Evolutionary conservation across 2,113 vertebrate species (phyloP).

Genomic region (Saccopteryx leptura): DNA sequence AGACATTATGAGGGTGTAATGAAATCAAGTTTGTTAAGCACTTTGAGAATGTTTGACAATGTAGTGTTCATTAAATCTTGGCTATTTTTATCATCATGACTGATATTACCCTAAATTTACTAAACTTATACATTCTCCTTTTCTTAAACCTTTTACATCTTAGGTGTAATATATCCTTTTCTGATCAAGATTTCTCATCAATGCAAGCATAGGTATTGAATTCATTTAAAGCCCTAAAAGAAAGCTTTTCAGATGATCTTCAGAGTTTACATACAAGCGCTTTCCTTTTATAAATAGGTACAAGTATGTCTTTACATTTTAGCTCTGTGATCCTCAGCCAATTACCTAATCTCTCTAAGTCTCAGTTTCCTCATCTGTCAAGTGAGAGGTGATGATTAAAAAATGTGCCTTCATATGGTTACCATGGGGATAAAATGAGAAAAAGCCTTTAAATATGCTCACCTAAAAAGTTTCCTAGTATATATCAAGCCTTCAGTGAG

Average conservation of each 20-base stretch:
- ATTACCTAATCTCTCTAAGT: background rate
- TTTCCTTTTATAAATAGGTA: background rate
- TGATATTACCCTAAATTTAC: background rate
- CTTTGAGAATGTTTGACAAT: background rate
- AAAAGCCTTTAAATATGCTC: background rate
- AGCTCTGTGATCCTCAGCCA: slow-evolving; percentile 1
- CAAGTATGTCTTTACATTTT: background rate
- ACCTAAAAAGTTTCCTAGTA: background rate
- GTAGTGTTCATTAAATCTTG: background rate
- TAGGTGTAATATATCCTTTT: background rate
- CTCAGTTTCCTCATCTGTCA: slow-evolving; percentile 24
- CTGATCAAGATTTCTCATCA: slow-evolving; percentile 27
- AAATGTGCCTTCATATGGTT: background rate
- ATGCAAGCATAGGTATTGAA: background rate
- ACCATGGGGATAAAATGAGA: background rate
- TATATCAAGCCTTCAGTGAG: background rate
- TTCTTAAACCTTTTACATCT: background rate
- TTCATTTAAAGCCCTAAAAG: background rate
- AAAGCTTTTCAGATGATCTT: background rate
- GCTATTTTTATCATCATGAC: background rate
- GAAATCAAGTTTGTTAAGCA: background rate
- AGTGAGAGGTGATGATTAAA: background rate
- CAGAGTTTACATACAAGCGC: background rate
- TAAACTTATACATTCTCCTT: background rate
- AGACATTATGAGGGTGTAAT: background rate